These are phyloP conservation scores for Drosophila teissieri DNA, from an alignment of 1,140 invertebrate genomes.

Conservation along the genomic window DNA sequence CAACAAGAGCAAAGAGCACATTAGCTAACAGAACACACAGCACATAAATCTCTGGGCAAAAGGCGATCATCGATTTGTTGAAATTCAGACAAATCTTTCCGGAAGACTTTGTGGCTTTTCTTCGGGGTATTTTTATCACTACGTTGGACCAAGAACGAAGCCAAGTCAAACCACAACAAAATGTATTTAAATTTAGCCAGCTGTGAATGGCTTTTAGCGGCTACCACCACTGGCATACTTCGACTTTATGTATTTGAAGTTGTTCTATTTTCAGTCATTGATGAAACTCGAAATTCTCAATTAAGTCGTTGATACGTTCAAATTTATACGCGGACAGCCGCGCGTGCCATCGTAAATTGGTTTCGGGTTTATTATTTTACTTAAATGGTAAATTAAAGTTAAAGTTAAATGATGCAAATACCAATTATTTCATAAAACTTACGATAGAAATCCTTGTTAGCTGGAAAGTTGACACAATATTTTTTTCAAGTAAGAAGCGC, in stretches of 20 bases:
- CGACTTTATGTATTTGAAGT: not conserved
- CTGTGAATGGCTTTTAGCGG: constrained; percentile 32
- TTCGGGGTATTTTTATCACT: constrained; percentile 16
- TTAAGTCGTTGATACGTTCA: constrained; percentile 28
- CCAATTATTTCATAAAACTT: no score
- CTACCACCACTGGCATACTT: constrained; percentile 21
- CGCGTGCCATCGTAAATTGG: not conserved
- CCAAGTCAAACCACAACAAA: not conserved
- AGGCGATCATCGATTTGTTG: constrained; percentile 2
- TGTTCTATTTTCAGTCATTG: constrained; percentile 35
- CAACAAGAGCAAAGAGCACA: constrained; percentile 3
- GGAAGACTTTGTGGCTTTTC: constrained; percentile 25
- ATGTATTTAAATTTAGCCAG: constrained; percentile 22
- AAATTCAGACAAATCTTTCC: constrained; percentile 5
- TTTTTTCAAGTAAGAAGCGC: no score
- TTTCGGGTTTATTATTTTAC: no score
- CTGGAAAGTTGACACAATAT: no score
- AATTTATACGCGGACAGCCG: constrained; percentile 34
- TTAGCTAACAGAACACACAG: constrained; percentile 10
- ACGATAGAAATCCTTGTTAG: no score
- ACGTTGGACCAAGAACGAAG: constrained; percentile 1
- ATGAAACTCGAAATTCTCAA: constrained; percentile 42
- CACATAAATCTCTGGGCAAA: not conserved
- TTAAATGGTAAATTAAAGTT: not conserved
- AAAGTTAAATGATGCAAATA: no score